These are phyloP conservation scores for Chaetodon trifascialis DNA, from an alignment of 2,113 vertebrate species.

Conservation along the genomic window DNA sequence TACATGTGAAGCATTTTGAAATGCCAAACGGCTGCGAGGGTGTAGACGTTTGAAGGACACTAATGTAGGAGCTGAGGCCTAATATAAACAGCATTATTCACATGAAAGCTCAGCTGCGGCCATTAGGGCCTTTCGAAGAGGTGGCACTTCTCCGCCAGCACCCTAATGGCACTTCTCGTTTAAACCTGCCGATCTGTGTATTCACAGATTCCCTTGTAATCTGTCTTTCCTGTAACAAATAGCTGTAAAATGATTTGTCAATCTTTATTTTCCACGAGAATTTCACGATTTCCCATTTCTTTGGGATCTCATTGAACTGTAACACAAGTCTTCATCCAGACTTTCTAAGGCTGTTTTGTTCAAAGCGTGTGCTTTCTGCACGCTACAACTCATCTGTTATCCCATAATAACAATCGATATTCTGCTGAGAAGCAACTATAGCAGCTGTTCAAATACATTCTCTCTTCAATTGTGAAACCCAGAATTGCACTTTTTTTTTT, in stretches of 20 bases:
- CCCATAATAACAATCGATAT: conserved; percentile 72
- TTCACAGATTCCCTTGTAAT: conserved; percentile 27
- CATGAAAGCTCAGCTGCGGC: conserved; percentile 78
- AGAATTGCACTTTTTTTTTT: conserved; percentile 52
- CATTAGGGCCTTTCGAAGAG: conserved; percentile 72
- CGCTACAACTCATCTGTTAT: conserved; percentile 58
- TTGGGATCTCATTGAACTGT: conserved; percentile 54
- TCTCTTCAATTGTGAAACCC: conserved; percentile 72
- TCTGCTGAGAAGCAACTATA: conserved; percentile 68
- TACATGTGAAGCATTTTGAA: conserved; percentile 80
- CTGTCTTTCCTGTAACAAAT: conserved; percentile 35
- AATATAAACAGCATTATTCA: conserved; percentile 85
- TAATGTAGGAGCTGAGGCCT: conserved; percentile 82
- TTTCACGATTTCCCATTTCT: conserved; percentile 34
- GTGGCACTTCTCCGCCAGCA: conserved; percentile 67
- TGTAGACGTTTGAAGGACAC: conserved; percentile 80
- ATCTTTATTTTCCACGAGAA: conserved; percentile 38
- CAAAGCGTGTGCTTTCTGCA: conserved; percentile 49
- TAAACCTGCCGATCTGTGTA: conserved; percentile 55
- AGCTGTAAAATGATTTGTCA: conserved; percentile 56
- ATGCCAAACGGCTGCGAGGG: conserved; percentile 62
- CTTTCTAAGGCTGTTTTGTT: conserved; percentile 30
- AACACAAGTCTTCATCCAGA: conserved; percentile 60
- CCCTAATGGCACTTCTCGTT: conserved; percentile 71
- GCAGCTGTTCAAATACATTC: conserved; percentile 84